phyloP scores from a whole-genome alignment of 2,113 vertebrate species.

The Bos indicus region DNA sequence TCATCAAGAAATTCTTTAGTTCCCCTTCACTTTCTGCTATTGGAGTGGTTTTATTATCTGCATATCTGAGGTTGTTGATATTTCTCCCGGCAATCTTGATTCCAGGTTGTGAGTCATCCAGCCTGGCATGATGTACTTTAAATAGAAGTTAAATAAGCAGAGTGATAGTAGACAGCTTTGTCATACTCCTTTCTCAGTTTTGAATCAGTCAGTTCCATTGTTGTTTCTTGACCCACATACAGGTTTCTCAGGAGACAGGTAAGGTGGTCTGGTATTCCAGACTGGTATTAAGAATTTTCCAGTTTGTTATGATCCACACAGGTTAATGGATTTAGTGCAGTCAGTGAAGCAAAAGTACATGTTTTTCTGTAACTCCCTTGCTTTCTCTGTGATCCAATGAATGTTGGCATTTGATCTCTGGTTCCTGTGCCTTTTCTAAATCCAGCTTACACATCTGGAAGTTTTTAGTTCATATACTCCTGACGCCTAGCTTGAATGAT shows the following conservation, averaged over 20 bases:
- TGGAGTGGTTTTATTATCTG: not conserved
- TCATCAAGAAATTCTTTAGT: not conserved
- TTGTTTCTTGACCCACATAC: not conserved
- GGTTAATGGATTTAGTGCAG: not conserved
- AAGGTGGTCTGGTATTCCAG: not conserved
- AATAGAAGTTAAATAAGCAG: not conserved
- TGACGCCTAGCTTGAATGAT: not conserved
- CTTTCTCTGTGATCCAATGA: not conserved
- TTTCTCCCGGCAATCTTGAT: not conserved
- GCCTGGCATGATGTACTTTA: not conserved
- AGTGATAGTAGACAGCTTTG: not conserved
- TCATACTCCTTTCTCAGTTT: not conserved
- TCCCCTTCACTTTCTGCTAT: not conserved
- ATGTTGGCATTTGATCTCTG: not conserved
- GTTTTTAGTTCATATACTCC: not conserved
- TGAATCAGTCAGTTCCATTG: not conserved
- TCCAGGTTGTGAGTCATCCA: not conserved
- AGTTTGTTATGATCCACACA: not conserved
- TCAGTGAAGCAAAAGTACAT: not conserved
- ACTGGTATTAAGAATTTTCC: not conserved
- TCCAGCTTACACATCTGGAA: not conserved
- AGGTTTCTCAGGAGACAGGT: not conserved
- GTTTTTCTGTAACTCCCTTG: not conserved
- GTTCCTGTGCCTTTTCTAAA: not conserved
- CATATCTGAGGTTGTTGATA: not conserved